phyloP scores from a whole-genome alignment of 2,113 vertebrate genomes.

The Stercorarius parasiticus region DNA sequence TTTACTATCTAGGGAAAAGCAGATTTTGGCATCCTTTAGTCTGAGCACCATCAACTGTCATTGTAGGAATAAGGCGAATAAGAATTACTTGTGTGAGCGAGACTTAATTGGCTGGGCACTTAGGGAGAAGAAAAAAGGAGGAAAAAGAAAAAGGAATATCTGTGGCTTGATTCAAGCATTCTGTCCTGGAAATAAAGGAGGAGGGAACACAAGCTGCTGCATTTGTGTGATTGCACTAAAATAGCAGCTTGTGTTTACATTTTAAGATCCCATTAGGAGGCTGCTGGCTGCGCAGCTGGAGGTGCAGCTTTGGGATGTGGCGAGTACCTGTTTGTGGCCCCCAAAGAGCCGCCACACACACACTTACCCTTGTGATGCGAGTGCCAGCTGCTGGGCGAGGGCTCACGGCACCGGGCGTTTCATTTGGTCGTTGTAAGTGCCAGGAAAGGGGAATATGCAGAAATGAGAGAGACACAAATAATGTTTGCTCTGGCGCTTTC shows the following conservation, averaged over 20 bases:
- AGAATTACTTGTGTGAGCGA: not conserved
- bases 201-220: not conserved
- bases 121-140: not conserved
- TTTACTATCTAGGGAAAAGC: not conserved
- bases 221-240: not conserved
- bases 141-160: not conserved
- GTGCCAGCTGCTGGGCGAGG: not conserved
- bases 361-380: not conserved
- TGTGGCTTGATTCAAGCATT: not conserved
- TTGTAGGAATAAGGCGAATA: not conserved
- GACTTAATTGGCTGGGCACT: not conserved
- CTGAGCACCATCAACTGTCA: not conserved
- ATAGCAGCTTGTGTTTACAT: constrained; percentile 5
- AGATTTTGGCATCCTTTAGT: not conserved
- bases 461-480: not conserved
- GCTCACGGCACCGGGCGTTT: not conserved
- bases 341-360: not conserved
- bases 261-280: not conserved
- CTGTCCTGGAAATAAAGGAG: not conserved
- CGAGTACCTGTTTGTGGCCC: not conserved
- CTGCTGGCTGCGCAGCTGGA: not conserved
- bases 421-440: not conserved
- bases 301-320: not conserved
- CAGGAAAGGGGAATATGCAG: not conserved
- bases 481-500: not conserved